phyloP scores from a whole-genome alignment of 2,113 vertebrate species.

The Ranitomeya imitator region DNA sequence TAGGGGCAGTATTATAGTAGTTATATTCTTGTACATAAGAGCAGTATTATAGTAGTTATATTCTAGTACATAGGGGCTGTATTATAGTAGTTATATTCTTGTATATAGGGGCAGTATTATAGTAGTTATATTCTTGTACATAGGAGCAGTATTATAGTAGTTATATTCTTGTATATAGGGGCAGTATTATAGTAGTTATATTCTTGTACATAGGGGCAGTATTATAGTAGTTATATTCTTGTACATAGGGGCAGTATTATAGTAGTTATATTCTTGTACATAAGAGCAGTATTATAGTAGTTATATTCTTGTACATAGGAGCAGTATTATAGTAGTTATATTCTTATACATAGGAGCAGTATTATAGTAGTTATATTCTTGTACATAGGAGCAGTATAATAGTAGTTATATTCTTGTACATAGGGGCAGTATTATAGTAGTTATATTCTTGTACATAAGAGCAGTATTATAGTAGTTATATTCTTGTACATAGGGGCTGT shows the following conservation, averaged over 20 bases:
- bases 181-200: no score
- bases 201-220: neutral
- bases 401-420: neutral
- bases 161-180: neutral
- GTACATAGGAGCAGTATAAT: neutral
- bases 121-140: neutral
- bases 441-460: neutral
- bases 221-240: neutral
- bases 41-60: no score
- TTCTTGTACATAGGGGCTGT: neutral
- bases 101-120: neutral
- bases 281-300: neutral
- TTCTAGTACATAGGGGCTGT: neutral
- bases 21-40: neutral
- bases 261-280: neutral
- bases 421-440: neutral
- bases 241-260: neutral
- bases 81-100: neutral
- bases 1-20: neutral
- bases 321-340: no score
- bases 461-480: no score
- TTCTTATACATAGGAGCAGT: neutral
- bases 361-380: neutral
- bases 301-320: neutral
- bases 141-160: neutral